A percentile compares a stretch with the other conserved stretches of the same genome.
Evolutionary conservation across 2,113 vertebrate species (phyloP).

Genomic region (Oryzias melastigma): DNA sequence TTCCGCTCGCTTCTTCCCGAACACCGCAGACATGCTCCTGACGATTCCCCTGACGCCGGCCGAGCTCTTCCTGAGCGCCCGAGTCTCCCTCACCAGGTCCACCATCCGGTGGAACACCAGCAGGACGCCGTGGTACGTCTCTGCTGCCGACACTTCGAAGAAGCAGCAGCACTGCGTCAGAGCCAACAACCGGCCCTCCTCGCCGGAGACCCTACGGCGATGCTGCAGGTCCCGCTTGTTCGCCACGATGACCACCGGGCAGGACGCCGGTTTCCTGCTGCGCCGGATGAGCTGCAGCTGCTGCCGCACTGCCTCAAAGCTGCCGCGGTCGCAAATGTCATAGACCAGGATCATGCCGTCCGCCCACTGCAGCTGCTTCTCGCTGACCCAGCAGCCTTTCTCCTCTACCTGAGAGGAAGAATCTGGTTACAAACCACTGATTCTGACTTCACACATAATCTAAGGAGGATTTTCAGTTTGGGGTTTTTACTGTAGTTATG

Average conservation of each 20-base stretch:
- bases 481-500: no score
- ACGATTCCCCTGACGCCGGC: constrained; percentile 34
- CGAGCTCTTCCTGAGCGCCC: constrained; percentile 31
- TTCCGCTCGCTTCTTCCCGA: constrained; percentile 32
- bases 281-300: constrained; percentile 30
- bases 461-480: no score
- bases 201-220: constrained; percentile 27
- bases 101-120: constrained; percentile 40
- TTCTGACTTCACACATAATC: no score
- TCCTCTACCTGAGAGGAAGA: neutral
- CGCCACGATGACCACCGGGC: constrained; percentile 25
- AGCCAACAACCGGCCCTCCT: constrained; percentile 34
- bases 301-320: constrained; percentile 19
- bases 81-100: constrained; percentile 27
- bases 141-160: constrained; percentile 38
- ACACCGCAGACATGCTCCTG: constrained; percentile 36
- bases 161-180: constrained; percentile 32
- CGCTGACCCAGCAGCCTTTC: constrained; percentile 3
- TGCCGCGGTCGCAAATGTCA: constrained; percentile 40
- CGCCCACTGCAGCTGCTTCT: constrained; percentile 45
- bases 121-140: constrained; percentile 38
- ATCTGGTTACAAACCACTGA: neutral
- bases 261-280: constrained; percentile 20
- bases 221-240: constrained; percentile 40
- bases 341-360: constrained; percentile 42